phyloP scores from a whole-genome alignment of 2,888 invertebrate genomes.

The Spodoptera picta region DNA sequence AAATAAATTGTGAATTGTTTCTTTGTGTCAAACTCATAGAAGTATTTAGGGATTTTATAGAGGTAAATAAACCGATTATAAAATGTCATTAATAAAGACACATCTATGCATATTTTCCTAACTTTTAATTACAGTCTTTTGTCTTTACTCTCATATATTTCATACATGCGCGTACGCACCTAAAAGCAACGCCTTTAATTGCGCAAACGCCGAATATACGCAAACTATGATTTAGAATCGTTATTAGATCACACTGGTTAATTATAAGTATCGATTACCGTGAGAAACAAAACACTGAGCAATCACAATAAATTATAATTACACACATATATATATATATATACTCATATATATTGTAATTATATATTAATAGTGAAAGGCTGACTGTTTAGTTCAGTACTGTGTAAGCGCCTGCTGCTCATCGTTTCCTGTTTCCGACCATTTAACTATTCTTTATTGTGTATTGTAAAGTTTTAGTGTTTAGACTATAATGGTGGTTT shows the following conservation, averaged over 20 bases:
- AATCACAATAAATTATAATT: constrained; percentile 57
- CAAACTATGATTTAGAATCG: constrained; percentile 15
- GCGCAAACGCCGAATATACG: not conserved
- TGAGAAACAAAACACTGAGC: constrained; percentile 48
- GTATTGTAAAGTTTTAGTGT: constrained; percentile 20
- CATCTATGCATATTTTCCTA: too few relatives aligned
- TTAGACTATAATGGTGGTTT: too few relatives aligned
- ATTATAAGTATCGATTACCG: constrained; percentile 39
- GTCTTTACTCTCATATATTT: not conserved
- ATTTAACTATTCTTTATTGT: constrained; percentile 28
- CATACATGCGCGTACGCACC: too few relatives aligned
- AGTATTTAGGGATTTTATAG: too few relatives aligned
- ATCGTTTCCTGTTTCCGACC: constrained; percentile 43
- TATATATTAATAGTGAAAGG: constrained; percentile 31
- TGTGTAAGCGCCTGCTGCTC: constrained; percentile 30
- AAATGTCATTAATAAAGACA: not conserved
- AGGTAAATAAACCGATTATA: too few relatives aligned
- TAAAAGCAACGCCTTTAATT: not conserved
- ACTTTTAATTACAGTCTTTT: too few relatives aligned
- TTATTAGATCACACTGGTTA: constrained; percentile 26
- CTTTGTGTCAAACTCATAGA: too few relatives aligned
- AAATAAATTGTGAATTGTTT: too few relatives aligned
- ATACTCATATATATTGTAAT: too few relatives aligned
- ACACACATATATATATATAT: not conserved
- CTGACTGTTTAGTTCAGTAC: constrained; percentile 5